Evolutionary conservation across 2,797 vertebrate genomes (phyloP).

Genomic region (Anguilla anguilla): DNA sequence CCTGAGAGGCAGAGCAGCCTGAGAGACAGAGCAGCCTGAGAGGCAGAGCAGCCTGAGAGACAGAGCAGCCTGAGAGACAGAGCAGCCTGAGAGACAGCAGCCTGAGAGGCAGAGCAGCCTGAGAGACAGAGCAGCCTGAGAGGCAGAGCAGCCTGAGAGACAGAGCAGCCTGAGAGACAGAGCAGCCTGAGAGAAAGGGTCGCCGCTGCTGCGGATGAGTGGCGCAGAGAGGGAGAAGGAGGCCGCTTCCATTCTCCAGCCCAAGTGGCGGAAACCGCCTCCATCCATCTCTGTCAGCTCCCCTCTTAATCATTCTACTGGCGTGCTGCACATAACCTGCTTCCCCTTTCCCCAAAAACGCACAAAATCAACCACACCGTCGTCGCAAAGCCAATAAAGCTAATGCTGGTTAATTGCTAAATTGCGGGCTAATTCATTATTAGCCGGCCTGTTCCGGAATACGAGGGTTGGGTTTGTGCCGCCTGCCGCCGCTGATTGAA

Average conservation of each 20-base stretch:
- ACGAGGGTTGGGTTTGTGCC: neutral
- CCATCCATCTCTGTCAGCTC: slow-evolving; percentile 5
- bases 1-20: no score
- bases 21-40: neutral
- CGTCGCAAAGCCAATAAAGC: neutral
- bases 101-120: no score
- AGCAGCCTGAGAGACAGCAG: no score
- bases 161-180: neutral
- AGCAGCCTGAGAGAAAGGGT: no score
- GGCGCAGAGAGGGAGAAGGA: neutral
- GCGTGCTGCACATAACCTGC: neutral
- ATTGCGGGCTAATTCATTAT: neutral
- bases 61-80: no score
- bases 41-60: no score
- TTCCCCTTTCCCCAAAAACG: neutral
- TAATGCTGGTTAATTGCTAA: neutral
- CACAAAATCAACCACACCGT: neutral
- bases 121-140: no score
- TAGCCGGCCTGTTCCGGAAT: neutral
- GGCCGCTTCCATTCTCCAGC: neutral
- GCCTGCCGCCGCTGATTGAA: neutral
- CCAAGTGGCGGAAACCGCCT: neutral
- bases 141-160: no score
- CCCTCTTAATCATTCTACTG: neutral
- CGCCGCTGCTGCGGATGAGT: no score